Conservation (phyloP, 1,140 invertebrate genomes). For the Phymorhynchus buccinoides region DNA sequence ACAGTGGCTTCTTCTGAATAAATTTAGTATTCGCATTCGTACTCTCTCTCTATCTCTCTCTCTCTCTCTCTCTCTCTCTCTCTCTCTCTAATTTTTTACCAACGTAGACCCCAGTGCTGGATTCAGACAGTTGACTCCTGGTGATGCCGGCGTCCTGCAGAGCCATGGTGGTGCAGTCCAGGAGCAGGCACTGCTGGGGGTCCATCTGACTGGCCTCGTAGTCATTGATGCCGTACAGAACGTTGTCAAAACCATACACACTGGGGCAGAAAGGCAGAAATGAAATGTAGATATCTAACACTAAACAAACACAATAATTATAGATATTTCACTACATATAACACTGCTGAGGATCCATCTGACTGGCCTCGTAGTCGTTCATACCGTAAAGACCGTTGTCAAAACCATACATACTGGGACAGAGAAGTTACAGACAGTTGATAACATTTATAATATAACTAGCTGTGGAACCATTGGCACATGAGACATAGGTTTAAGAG, state of each 20-base stretch:
- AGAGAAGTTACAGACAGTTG: neutral
- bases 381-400: slow-evolving; percentile 52
- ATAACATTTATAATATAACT: too few relatives aligned
- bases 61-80: neutral
- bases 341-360: slow-evolving; percentile 53
- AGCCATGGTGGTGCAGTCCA: slow-evolving; percentile 57
- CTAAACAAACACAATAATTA: neutral
- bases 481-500: too few relatives aligned
- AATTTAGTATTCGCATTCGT: too few relatives aligned
- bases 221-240: slow-evolving; percentile 51
- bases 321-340: neutral
- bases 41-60: too few relatives aligned
- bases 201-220: slow-evolving; percentile 53
- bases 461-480: too few relatives aligned
- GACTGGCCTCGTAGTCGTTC: slow-evolving; percentile 52
- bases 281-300: neutral
- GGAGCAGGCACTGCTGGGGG: slow-evolving; percentile 54
- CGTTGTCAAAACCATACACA: slow-evolving; percentile 36
- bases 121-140: slow-evolving; percentile 39
- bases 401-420: slow-evolving; percentile 30
- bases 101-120: slow-evolving; percentile 54
- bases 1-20: neutral
- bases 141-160: slow-evolving; percentile 57
- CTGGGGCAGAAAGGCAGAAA: neutral
- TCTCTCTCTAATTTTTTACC: slow-evolving; percentile 28